Evolutionary conservation across 1,140 invertebrate genomes (phyloP).

Genomic region (Episyrphus balteatus): DNA sequence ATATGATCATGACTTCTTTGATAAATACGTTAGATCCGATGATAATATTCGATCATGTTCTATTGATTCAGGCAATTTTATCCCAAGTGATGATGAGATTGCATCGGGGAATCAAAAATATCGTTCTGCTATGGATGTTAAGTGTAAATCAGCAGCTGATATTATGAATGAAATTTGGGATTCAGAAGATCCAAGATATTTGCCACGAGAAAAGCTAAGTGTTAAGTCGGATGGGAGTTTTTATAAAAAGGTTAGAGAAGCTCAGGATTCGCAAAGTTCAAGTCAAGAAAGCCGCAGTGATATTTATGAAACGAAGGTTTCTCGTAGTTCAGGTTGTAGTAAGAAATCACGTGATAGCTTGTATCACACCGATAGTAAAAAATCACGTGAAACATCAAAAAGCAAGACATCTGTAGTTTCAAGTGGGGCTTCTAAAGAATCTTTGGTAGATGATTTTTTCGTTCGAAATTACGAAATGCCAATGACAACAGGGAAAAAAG

Average conservation of each 20-base stretch:
- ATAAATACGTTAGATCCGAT: conserved; percentile 24
- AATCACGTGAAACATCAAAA: conserved; percentile 47
- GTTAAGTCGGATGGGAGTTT: conserved; percentile 55
- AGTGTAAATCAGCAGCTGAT: conserved; percentile 45
- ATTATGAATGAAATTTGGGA: conserved; percentile 49
- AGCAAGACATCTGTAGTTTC: conserved; percentile 50
- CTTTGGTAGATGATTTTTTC: conserved; percentile 28
- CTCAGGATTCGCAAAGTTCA: conserved; percentile 47
- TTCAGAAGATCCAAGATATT: conserved; percentile 52
- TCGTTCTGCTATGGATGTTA: conserved; percentile 34
- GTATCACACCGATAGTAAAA: conserved; percentile 51
- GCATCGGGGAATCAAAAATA: conserved; percentile 42
- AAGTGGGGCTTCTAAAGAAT: conserved; percentile 51
- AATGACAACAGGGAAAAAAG: conserved; percentile 32
- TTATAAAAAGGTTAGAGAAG: conserved; percentile 52
- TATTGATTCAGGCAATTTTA: conserved; percentile 55
- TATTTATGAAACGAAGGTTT: conserved; percentile 51
- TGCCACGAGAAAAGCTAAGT: conserved; percentile 53
- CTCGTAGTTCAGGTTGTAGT: conserved; percentile 49
- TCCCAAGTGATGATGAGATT: conserved; percentile 52
- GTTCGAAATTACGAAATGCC: conserved; percentile 36
- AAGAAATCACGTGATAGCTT: conserved; percentile 50
- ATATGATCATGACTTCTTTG: conserved; percentile 50
- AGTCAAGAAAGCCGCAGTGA: conserved; percentile 56
- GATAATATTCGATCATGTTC: conserved; percentile 50